phyloP scores from a whole-genome alignment of 2,797 vertebrate species.

The Tachyglossus aculeatus region DNA sequence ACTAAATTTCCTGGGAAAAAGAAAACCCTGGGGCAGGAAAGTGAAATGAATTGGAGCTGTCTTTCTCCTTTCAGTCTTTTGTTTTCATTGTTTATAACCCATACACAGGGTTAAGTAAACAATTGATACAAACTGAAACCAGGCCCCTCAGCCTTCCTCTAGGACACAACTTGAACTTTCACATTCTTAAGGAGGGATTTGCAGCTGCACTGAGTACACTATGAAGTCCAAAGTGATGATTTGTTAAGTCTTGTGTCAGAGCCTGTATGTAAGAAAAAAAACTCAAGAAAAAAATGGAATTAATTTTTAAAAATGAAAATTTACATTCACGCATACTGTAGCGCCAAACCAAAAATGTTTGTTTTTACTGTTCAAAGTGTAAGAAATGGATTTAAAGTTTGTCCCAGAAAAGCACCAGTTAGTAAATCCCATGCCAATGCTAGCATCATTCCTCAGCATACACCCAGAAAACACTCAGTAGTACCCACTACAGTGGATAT shows the following conservation, averaged over 20 bases:
- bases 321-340: constrained; percentile 31
- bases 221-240: constrained; percentile 21
- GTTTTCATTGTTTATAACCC: constrained; percentile 43
- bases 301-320: constrained; percentile 26
- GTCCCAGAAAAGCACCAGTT: not conserved
- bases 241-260: constrained; percentile 32
- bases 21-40: too few relatives aligned
- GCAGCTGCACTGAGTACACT: constrained; percentile 40
- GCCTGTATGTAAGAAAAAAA: constrained; percentile 27
- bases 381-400: constrained; percentile 7
- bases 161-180: constrained; percentile 25
- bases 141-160: not conserved
- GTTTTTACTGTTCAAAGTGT: not conserved
- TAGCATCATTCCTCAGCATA: too few relatives aligned
- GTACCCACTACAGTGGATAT: too few relatives aligned
- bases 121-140: constrained; percentile 38
- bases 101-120: constrained; percentile 46
- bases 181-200: constrained; percentile 33
- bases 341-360: not conserved
- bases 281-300: constrained; percentile 5
- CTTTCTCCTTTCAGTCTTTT: too few relatives aligned
- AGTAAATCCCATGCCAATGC: too few relatives aligned
- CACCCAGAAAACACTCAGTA: too few relatives aligned
- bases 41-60: too few relatives aligned
- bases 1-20: too few relatives aligned